phyloP scores from a whole-genome alignment of 2,888 invertebrate species.

The Myopa tessellatipennis region DNA sequence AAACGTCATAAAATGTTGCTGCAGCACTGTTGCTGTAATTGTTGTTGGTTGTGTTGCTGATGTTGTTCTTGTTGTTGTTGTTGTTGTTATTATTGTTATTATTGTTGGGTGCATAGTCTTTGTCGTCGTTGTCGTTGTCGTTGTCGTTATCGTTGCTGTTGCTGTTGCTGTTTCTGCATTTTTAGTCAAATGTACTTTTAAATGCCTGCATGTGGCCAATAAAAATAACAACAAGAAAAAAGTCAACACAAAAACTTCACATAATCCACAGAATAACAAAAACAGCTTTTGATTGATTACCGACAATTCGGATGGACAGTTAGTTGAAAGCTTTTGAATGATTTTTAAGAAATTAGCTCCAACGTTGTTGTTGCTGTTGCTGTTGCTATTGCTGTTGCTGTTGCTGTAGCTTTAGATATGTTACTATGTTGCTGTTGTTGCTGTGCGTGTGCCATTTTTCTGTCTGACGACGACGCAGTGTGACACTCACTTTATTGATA shows the following conservation, averaged over 20 bases:
- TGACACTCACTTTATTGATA: constrained; percentile 21
- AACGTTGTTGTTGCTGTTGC: constrained; percentile 39
- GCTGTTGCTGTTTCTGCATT: neutral
- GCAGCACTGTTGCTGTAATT: constrained; percentile 25
- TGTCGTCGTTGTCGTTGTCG: too few species aligned
- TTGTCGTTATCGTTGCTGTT: too few species aligned
- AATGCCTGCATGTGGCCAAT: constrained; percentile 45
- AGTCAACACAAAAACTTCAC: neutral
- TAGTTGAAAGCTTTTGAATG: constrained; percentile 47
- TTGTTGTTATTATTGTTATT: neutral
- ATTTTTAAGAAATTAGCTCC: constrained; percentile 41
- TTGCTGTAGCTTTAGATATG: too few species aligned
- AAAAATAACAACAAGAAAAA: constrained; percentile 33
- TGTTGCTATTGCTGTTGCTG: constrained; percentile 29
- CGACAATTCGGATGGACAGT: constrained; percentile 54
- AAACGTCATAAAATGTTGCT: constrained; percentile 41
- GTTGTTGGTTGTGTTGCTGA: neutral
- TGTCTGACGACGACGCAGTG: neutral
- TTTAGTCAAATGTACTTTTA: constrained; percentile 43
- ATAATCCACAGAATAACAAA: neutral
- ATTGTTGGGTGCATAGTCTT: neutral
- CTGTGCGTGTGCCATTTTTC: constrained; percentile 42
- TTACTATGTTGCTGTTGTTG: constrained; percentile 33
- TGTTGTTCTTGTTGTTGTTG: neutral
- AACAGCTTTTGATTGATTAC: constrained; percentile 57